These are phyloP conservation scores for Synodontis membranacea DNA, from an alignment of 2,113 vertebrate species.

Conservation along the genomic window DNA sequence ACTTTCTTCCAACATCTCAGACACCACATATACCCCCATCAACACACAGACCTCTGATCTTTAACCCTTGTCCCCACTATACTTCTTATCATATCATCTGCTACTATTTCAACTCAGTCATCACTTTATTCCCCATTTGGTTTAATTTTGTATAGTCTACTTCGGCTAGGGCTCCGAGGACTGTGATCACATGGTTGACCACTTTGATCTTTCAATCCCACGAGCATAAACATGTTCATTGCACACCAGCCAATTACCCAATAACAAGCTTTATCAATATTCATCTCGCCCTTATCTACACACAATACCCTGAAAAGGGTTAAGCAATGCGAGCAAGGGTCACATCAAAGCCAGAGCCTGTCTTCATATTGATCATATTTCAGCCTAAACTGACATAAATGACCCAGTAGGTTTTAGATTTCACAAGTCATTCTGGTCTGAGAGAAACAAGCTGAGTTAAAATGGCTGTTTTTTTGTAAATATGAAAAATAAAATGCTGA, in stretches of 20 bases:
- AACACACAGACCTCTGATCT: constrained; percentile 22
- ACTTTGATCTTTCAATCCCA: constrained; percentile 39
- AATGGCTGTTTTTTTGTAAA: not conserved
- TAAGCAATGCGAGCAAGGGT: constrained; percentile 15
- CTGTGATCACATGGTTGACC: not conserved
- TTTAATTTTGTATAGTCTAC: constrained; percentile 36
- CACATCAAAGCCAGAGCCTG: constrained; percentile 38
- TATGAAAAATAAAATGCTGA: not conserved
- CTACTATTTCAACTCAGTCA: constrained; percentile 37
- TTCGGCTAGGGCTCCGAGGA: not conserved
- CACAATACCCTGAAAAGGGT: constrained; percentile 30
- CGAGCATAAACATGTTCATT: not conserved
- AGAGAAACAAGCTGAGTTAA: not conserved
- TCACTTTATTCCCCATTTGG: not conserved
- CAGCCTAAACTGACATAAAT: not conserved
- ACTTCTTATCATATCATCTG: constrained; percentile 37
- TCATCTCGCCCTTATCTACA: constrained; percentile 33
- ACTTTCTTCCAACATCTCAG: not conserved
- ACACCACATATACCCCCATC: not conserved
- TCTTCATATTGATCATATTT: not conserved
- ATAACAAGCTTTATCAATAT: constrained; percentile 42
- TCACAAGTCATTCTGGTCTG: too few relatives aligned
- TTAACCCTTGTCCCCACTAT: constrained; percentile 19
- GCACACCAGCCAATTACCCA: constrained; percentile 33
- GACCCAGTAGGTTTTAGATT: not conserved